phyloP scores from a whole-genome alignment of 1,140 invertebrate genomes.

The Brachionus manjavacas region DNA sequence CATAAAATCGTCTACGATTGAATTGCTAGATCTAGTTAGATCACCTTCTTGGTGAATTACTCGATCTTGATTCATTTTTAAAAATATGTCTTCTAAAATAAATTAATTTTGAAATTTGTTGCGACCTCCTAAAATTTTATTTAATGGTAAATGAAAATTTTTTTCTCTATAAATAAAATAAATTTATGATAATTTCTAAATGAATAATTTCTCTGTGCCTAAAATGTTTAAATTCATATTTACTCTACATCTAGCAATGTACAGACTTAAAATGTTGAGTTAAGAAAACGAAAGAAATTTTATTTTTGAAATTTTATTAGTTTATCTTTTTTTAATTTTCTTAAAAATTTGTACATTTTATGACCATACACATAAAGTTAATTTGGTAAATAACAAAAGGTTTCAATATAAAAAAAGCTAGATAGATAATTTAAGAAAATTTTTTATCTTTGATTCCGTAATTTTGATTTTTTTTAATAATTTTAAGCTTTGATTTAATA shows the following conservation, averaged over 20 bases:
- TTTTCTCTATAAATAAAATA: neutral
- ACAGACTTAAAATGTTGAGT: neutral
- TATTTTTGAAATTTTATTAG: no score
- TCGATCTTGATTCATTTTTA: neutral
- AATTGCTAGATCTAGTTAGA: neutral
- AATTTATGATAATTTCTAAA: neutral
- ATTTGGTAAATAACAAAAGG: no score
- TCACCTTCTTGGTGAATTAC: neutral
- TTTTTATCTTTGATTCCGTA: no score
- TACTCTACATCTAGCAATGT: neutral
- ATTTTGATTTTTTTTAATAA: no score
- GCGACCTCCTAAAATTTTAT: neutral
- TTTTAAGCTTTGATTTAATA: no score
- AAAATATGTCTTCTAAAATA: neutral
- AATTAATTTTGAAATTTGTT: neutral
- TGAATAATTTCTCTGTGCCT: neutral
- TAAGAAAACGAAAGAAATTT: no score
- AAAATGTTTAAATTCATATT: neutral
- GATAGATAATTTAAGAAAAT: no score
- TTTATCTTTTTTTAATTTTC: no score
- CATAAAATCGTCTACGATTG: slow-evolving; percentile 57
- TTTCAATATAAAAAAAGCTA: no score
- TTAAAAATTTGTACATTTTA: no score
- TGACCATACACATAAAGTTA: no score
- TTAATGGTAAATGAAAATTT: neutral